Conservation (phyloP, 1,140 invertebrate species). For the Drosophila auraria region DNA sequence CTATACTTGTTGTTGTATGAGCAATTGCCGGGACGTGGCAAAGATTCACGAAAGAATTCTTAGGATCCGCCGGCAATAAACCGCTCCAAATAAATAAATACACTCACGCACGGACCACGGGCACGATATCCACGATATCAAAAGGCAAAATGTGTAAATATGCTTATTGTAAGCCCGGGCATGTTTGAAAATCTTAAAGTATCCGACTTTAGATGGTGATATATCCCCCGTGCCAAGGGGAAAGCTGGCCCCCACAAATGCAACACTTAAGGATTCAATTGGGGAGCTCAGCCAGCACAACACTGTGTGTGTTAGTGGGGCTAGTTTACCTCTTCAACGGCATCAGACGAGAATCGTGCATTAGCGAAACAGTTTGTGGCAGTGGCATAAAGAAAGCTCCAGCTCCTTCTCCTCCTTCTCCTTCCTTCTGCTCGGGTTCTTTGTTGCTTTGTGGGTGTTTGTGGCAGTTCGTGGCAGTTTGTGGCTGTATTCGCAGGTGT, state of each 20-base stretch:
- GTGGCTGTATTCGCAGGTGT: not conserved
- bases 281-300: slow-evolving; percentile 52
- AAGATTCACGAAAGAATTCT: slow-evolving; percentile 67
- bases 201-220: slow-evolving; percentile 58
- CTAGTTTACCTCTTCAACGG: slow-evolving; percentile 75
- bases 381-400: slow-evolving; percentile 65
- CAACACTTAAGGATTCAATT: slow-evolving; percentile 77
- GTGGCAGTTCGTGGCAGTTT: slow-evolving; percentile 4
- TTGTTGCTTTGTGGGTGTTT: slow-evolving; percentile 9
- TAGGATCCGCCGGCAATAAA: slow-evolving; percentile 65
- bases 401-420: not conserved
- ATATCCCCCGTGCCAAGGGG: not conserved
- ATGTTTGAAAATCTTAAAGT: slow-evolving; percentile 80
- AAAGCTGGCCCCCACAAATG: slow-evolving; percentile 14
- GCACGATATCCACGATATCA: slow-evolving; percentile 15
- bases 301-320: slow-evolving; percentile 43
- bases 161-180: slow-evolving; percentile 66
- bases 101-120: slow-evolving; percentile 15
- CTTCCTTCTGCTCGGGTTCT: not conserved
- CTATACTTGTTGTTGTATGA: slow-evolving; percentile 31
- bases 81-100: slow-evolving; percentile 43
- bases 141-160: slow-evolving; percentile 51
- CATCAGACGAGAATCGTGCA: slow-evolving; percentile 68
- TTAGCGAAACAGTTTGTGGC: slow-evolving; percentile 75
- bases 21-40: slow-evolving; percentile 59